These are phyloP conservation scores for Polydrusus tereticollis DNA, from an alignment of 2,888 invertebrate genomes.

Conservation along the genomic window DNA sequence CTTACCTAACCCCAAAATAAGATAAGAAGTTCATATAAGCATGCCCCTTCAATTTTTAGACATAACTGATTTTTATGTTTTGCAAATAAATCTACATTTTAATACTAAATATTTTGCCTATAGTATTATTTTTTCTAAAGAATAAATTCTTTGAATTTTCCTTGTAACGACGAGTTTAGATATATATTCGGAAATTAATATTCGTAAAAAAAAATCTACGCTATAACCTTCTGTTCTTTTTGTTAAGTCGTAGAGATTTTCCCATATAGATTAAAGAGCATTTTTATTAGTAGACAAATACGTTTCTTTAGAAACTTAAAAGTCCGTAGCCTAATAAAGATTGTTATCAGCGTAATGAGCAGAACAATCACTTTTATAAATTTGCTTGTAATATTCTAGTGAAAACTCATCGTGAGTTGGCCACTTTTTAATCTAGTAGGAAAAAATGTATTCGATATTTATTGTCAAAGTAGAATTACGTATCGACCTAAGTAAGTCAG, in stretches of 20 bases:
- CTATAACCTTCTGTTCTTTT: not conserved
- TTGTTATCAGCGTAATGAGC: slow-evolving; percentile 25
- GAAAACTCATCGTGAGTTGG: slow-evolving; percentile 1
- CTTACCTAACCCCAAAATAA: too few species aligned
- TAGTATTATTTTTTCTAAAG: too few species aligned
- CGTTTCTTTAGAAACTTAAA: slow-evolving; percentile 19
- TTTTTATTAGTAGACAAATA: slow-evolving; percentile 27
- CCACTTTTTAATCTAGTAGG: not conserved
- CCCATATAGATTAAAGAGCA: slow-evolving; percentile 16
- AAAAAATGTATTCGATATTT: not conserved
- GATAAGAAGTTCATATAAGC: too few species aligned
- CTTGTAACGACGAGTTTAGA: too few species aligned
- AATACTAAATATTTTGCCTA: too few species aligned
- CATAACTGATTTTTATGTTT: too few species aligned
- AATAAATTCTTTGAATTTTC: too few species aligned
- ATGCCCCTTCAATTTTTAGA: too few species aligned
- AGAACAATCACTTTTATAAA: slow-evolving; percentile 27
- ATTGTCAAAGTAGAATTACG: not conserved
- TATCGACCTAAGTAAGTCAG: too few species aligned
- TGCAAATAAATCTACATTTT: too few species aligned
- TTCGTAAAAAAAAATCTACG: not conserved
- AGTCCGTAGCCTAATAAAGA: slow-evolving; percentile 33
- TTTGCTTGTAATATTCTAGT: not conserved
- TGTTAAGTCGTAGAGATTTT: slow-evolving; percentile 21
- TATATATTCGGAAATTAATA: too few species aligned